phyloP scores from a whole-genome alignment of 1,140 invertebrate genomes.

The Formica selysi region DNA sequence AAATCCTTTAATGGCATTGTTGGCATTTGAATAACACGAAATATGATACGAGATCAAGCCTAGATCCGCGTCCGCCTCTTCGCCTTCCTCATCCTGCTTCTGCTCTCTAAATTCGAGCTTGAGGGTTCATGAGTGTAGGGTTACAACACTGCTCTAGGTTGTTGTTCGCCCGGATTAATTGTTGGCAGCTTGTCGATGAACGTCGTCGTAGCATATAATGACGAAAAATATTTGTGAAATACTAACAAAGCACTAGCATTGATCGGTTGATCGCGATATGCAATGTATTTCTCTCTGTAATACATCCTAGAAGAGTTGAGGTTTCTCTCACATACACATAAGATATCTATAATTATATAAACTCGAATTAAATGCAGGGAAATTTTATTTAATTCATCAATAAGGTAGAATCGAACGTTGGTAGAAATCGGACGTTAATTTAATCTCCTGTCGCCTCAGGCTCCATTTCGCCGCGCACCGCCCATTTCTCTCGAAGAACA shows the following conservation, averaged over 20 bases:
- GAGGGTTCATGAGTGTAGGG: slow-evolving; percentile 64
- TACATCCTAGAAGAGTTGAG: neutral
- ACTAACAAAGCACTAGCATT: neutral
- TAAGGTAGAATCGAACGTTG: neutral
- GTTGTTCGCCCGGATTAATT: slow-evolving; percentile 79
- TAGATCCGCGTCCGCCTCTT: slow-evolving; percentile 18
- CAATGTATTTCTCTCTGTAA: too few species aligned
- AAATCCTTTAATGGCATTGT: slow-evolving; percentile 86
- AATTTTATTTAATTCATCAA: neutral
- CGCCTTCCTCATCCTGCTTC: slow-evolving; percentile 33
- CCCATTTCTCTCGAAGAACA: slow-evolving; percentile 15
- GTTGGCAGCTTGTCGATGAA: slow-evolving; percentile 75
- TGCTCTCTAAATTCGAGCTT: slow-evolving; percentile 64
- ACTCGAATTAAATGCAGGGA: neutral
- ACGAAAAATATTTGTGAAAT: slow-evolving; percentile 23
- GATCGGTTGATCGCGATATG: neutral
- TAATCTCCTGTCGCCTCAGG: slow-evolving; percentile 41
- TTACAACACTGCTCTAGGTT: slow-evolving; percentile 67
- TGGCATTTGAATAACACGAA: slow-evolving; percentile 87
- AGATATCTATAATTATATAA: slow-evolving; percentile 1
- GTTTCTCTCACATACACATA: neutral
- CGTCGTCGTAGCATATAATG: slow-evolving; percentile 27
- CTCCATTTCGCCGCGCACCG: slow-evolving; percentile 5
- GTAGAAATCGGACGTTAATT: slow-evolving; percentile 25
- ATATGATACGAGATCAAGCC: slow-evolving; percentile 84